Evolutionary conservation across 1,140 invertebrate genomes (phyloP).

Genomic region (Carposina sasakii): DNA sequence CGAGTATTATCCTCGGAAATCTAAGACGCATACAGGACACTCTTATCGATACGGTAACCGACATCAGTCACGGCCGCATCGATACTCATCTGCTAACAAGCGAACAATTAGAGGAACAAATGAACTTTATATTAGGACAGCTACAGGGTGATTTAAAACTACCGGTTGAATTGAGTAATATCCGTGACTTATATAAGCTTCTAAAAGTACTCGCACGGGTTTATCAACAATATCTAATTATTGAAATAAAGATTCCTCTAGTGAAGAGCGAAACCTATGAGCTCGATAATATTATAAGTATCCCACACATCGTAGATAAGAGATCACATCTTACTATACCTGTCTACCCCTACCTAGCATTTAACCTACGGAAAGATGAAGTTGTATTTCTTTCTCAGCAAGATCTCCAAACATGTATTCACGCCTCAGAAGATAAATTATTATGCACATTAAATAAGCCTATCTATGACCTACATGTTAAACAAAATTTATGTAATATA

Average conservation of each 20-base stretch:
- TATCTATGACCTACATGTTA: no score
- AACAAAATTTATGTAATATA: no score
- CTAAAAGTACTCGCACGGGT: conserved; percentile 17
- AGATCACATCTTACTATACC: no score
- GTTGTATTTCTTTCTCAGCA: no score
- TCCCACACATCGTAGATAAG: no score
- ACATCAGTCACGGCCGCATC: conserved; percentile 21
- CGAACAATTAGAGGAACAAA: conserved; percentile 15
- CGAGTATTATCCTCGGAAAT: conserved; percentile 15
- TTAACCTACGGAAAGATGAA: no score
- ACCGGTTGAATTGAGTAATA: conserved; percentile 13
- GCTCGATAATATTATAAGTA: no score
- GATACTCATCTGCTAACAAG: conserved; percentile 19
- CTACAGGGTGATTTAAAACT: conserved; percentile 19
- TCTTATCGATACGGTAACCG: conserved; percentile 13
- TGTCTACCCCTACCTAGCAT: no score
- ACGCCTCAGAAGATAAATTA: no score
- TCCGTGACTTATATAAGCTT: conserved; percentile 16
- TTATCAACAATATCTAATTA: conserved; percentile 13
- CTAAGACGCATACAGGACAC: conserved; percentile 19
- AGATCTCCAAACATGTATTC: no score
- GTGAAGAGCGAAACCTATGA: conserved; percentile 14
- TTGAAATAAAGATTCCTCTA: conserved; percentile 18
- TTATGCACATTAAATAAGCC: no score
- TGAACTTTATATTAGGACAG: conserved; percentile 18